Base-by-base conservation (phyloP, 2,888 invertebrate species). In the Rugalucina vietnamica region DNA sequence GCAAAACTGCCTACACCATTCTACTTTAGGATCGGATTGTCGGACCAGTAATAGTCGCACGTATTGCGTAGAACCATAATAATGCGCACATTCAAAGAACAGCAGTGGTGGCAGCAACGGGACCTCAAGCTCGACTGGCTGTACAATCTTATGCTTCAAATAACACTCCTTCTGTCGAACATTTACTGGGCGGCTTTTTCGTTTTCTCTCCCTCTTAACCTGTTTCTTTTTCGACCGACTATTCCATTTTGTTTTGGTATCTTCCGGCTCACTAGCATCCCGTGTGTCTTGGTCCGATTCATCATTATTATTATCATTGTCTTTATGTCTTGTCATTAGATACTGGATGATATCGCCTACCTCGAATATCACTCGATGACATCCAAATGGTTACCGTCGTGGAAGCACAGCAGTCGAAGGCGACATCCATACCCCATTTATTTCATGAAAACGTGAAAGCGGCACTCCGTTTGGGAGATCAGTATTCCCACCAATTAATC, bases 11-110 rank as follows among this genome's bases (percentile, higher is more conserved):
- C 57, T 29, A 54, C 88, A 89, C 88, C 88, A 89, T 32, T 87
- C 87, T 14, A 75, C 82, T 8, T 82, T 78, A 1, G 83, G 81
- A 50, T 87, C 84, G 43, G 78, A 74, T 21, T 77, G 73, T 37
- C 85, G 75, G 18, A 87, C 72, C 4, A 88, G 73, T 1, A 88
- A 32, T n/a, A 88, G 72, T 14, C 88, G 78, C 0, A 84, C 88
- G 57, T 88, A 88, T 36, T 88, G 88, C 14, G 83, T 87, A 3
- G 78, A 69, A 1, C 87, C 87, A 43, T 87, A 88, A 54, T 76
- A 71, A 74, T 88, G 88, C 0, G 88, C 87, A 65, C 87, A 87
- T 57, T 88, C 88, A 39, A 89, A 89, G 71, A 87, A 89, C 29
- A 89, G 36, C 27, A 84, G 27, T n/a, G 87, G 87, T 1, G n/a